Percentiles rank a stretch among this genome's conserved stretches.
Conservation (phyloP, 2,797 vertebrate species). For the Phoeniculus purpureus region DNA sequence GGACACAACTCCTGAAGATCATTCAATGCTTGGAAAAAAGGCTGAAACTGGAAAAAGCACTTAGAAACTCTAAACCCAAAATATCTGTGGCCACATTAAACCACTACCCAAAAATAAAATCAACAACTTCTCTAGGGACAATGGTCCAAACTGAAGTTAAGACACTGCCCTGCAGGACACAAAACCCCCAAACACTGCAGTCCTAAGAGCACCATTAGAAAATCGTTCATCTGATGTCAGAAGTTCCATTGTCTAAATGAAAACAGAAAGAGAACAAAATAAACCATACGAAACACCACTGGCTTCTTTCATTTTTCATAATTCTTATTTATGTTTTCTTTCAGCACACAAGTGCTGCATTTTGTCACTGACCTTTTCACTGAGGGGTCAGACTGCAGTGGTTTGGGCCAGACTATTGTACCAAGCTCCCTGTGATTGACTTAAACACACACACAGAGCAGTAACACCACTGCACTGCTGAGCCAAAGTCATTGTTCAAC, state of each 20-base stretch:
- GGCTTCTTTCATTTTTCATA: not conserved
- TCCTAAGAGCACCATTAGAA: not conserved
- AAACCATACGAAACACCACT: not conserved
- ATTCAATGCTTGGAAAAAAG: not conserved
- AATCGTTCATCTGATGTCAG: not conserved
- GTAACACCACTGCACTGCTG: constrained; percentile 27
- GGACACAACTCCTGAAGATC: not conserved
- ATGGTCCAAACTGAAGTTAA: not conserved
- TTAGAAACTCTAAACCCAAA: not conserved
- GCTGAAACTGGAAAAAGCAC: not conserved
- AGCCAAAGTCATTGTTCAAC: constrained; percentile 29
- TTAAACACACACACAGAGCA: not conserved
- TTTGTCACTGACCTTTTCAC: not conserved
- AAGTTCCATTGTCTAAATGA: not conserved
- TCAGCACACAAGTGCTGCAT: not conserved
- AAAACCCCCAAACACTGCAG: not conserved
- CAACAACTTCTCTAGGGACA: not conserved
- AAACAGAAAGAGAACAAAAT: not conserved
- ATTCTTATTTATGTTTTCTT: not conserved
- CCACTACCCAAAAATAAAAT: not conserved
- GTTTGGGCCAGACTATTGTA: not conserved
- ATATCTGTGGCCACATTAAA: not conserved
- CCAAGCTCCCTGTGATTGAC: not conserved
- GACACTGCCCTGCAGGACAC: not conserved
- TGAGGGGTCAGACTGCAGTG: not conserved